Percentiles rank a stretch among this genome's conserved stretches.
These are phyloP conservation scores for Malurus elegans DNA, from an alignment of 2,113 vertebrate genomes.

Conservation along the genomic window DNA sequence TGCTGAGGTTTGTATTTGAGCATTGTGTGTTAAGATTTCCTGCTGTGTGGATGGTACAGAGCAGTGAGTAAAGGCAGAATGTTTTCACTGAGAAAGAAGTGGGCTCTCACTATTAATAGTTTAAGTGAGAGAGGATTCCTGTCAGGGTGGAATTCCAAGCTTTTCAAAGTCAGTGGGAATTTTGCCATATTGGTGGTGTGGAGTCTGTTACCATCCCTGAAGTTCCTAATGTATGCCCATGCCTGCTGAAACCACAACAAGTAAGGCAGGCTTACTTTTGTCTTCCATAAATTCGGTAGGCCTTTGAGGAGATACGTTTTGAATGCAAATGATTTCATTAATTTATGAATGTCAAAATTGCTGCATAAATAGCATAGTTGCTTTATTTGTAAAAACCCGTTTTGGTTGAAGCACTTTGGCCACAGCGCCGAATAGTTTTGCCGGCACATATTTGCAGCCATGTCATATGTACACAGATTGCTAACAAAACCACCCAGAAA, in stretches of 20 bases:
- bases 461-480: not conserved
- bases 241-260: not conserved
- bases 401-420: not conserved
- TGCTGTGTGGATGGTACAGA: not conserved
- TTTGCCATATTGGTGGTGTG: not conserved
- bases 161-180: not conserved
- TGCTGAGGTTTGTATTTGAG: not conserved
- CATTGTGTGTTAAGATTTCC: not conserved
- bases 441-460: not conserved
- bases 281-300: not conserved
- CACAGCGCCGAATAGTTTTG: not conserved
- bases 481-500: not conserved
- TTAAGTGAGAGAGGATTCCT: not conserved
- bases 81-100: not conserved
- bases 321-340: not conserved
- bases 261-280: not conserved
- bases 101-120: not conserved
- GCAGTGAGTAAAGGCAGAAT: not conserved
- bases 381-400: not conserved
- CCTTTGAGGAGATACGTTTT: not conserved
- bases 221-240: fast-evolving
- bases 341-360: not conserved
- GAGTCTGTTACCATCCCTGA: not conserved
- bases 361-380: not conserved
- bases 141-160: not conserved